Conservation (phyloP, 2,113 vertebrate species). For the Anarrhichthys ocellatus region DNA sequence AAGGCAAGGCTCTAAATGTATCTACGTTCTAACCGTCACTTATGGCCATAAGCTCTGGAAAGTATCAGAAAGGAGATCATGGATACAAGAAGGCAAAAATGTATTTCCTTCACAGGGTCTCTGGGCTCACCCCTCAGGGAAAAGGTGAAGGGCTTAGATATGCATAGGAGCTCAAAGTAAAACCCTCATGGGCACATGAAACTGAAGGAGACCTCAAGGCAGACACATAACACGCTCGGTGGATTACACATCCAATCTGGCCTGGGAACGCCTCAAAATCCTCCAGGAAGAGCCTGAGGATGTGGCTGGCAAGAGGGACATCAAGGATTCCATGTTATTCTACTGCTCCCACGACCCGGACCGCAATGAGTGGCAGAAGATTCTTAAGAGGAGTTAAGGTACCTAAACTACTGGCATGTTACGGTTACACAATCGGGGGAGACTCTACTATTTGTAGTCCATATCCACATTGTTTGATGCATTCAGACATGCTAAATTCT, state of each 20-base stretch:
- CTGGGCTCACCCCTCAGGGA: constrained; percentile 15
- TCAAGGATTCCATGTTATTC: constrained; percentile 18
- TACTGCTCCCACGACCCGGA: background rate
- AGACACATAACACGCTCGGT: constrained; percentile 11
- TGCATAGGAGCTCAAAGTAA: constrained; percentile 18
- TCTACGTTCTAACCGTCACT: background rate
- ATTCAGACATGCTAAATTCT: too few relatives aligned
- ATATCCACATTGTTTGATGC: background rate
- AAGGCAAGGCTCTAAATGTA: background rate
- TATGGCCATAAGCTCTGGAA: constrained; percentile 19
- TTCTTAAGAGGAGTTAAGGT: background rate
- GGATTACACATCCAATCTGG: constrained; percentile 36
- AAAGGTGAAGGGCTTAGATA: constrained; percentile 29
- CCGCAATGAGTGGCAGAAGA: background rate
- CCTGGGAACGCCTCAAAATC: background rate
- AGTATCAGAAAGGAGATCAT: constrained; percentile 5
- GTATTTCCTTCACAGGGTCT: background rate
- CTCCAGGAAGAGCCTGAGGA: constrained; percentile 3
- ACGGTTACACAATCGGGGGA: background rate
- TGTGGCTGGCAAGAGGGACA: constrained; percentile 14
- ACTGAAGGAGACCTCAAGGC: background rate
- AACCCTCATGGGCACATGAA: constrained; percentile 21
- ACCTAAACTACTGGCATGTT: constrained; percentile 1
- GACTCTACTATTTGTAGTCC: background rate
- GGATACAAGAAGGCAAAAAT: background rate